Evolutionary conservation across 2,797 vertebrate genomes (phyloP), one percentile per base, ranked within the genome.

Genomic region (Neostethus bicornis): DNA sequence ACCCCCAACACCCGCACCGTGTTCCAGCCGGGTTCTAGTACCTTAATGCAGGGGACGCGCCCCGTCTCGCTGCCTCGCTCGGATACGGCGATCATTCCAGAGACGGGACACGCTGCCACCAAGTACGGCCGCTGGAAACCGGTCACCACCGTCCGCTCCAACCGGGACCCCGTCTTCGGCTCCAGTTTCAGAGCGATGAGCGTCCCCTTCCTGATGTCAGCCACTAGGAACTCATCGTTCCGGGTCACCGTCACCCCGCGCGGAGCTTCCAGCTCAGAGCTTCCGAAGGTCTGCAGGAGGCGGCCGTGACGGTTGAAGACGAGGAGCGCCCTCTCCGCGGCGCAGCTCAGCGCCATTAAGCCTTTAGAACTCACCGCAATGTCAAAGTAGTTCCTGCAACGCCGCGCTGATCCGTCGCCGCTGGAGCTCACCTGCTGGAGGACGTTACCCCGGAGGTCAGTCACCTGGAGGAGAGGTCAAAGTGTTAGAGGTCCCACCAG

Each of bases 51-150:
- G 45, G 92, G 90, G 11, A 90, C 89, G 0, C 73, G 76, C 13
- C 91, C 91, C 0, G 75, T 83, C 60, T 92, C 91, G 13, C 85
- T 87, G 34, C 93, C 92, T 31, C 92, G 79, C 59, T 94, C 93
- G 0, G 93, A 93, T 37, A 94, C 88, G 2, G 90, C 93, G 29
- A 92, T 39, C 51, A 91, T 83, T 7, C 92, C 92, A 12, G 89
- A 85, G 41, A 70, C 80, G 17, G 80, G 66, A 45, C 91, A 91
- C 8, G 89, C 75, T 12, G 89, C 80, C 44, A 93, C 91, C 49
- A 93, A 79, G 75, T 93, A 94, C 7, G 93, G 93, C 48, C 92
- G 85, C 51, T 89, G 84, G 54, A 94, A 94, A 6, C 93, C 93
- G 0, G 85, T 90, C 21, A 93, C 87, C n/a, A 92, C 85, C 0